phyloP scores from a whole-genome alignment of 2,797 vertebrate species.

The Etheostoma perlongum region DNA sequence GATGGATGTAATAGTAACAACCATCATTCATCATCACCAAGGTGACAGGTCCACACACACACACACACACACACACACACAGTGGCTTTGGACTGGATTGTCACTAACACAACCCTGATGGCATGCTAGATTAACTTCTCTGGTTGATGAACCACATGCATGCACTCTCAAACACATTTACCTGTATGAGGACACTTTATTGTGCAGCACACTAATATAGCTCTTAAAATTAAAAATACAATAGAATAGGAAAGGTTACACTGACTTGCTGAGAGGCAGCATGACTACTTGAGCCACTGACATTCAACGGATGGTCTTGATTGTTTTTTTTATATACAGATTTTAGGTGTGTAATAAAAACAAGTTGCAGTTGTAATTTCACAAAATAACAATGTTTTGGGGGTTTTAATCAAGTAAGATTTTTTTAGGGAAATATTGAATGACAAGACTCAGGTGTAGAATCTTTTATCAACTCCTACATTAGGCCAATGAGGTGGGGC shows the following conservation, averaged over 20 bases:
- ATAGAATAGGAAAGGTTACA: slow-evolving; percentile 13
- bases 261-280: not conserved
- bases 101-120: slow-evolving; percentile 56
- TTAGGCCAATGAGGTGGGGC: too few relatives aligned
- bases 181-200: slow-evolving; percentile 19
- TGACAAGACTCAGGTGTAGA: not conserved
- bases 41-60: slow-evolving; percentile 58
- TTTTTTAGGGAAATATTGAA: not conserved
- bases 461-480: too few relatives aligned
- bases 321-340: not conserved
- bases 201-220: slow-evolving; percentile 14
- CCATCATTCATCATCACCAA: slow-evolving; percentile 77
- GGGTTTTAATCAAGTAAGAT: not conserved
- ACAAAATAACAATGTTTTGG: not conserved
- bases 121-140: slow-evolving; percentile 69
- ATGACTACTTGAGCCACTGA: not conserved
- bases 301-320: slow-evolving; percentile 1
- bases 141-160: slow-evolving; percentile 45
- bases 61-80: slow-evolving; percentile 26
- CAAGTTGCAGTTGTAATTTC: not conserved
- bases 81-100: slow-evolving; percentile 60
- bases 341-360: not conserved
- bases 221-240: slow-evolving; percentile 10
- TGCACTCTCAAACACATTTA: not conserved
- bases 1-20: slow-evolving; percentile 78